These are phyloP conservation scores for Micrasema minimum DNA, from an alignment of 1,140 invertebrate species.

Conservation along the genomic window DNA sequence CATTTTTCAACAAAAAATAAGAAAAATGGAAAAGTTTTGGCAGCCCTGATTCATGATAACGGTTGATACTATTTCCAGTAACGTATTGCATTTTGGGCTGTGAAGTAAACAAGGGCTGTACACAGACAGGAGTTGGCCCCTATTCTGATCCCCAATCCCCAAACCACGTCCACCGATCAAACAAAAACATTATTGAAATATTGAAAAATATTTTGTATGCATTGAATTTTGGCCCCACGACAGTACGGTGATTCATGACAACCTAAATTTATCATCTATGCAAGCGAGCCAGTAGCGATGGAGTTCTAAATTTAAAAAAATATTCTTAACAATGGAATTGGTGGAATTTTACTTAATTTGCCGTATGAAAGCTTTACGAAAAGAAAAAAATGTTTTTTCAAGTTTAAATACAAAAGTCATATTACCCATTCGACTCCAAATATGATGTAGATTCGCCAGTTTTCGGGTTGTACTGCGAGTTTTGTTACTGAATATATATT, in stretches of 20 bases:
- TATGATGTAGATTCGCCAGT: too few relatives aligned
- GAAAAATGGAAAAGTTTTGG: too few relatives aligned
- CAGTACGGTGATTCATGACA: background rate
- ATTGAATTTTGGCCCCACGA: slow-evolving; percentile 41
- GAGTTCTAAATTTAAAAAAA: too few relatives aligned
- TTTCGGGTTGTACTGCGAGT: too few relatives aligned
- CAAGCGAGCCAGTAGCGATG: background rate
- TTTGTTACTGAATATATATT: too few relatives aligned
- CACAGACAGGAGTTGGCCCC: slow-evolving; percentile 10
- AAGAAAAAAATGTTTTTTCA: too few relatives aligned
- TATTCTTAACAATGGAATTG: too few relatives aligned
- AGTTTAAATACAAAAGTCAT: too few relatives aligned
- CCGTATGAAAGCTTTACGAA: too few relatives aligned
- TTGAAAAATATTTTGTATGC: slow-evolving; percentile 51
- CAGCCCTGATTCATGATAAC: slow-evolving; percentile 20
- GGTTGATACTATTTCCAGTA: slow-evolving; percentile 26
- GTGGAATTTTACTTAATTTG: too few relatives aligned
- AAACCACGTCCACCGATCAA: slow-evolving; percentile 33
- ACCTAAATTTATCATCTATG: background rate
- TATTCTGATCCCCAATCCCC: background rate
- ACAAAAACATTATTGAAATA: slow-evolving; percentile 52
- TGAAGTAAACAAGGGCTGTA: slow-evolving; percentile 41
- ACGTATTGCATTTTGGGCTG: slow-evolving; percentile 36
- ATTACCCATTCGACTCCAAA: too few relatives aligned
- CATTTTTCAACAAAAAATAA: too few relatives aligned